Conservation (phyloP, 1,140 invertebrate genomes). For the Zaprionus ornatus region DNA sequence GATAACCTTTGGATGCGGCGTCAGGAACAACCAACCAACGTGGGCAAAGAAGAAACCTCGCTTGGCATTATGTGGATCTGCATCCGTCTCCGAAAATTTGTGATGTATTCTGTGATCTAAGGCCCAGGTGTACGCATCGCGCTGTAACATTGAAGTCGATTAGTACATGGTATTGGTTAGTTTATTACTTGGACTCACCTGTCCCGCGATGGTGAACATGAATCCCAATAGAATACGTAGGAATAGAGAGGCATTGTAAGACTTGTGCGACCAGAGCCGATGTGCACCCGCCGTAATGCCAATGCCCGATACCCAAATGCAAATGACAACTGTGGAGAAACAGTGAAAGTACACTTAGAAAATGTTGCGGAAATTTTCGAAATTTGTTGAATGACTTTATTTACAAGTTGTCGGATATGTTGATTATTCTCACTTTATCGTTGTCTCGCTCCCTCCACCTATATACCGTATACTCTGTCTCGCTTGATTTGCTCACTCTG, state of each 20-base stretch:
- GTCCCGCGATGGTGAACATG: constrained; percentile 89
- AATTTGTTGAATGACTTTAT: constrained; percentile 16
- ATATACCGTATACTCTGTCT: background rate
- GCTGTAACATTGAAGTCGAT: constrained; percentile 77
- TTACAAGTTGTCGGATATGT: no score
- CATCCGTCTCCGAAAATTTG: constrained; percentile 92
- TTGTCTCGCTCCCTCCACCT: background rate
- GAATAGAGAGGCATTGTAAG: constrained; percentile 92
- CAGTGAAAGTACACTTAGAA: background rate
- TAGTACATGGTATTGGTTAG: background rate
- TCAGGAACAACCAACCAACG: constrained; percentile 91
- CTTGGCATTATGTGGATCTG: constrained; percentile 92
- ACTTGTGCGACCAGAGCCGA: constrained; percentile 92
- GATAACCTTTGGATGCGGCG: constrained; percentile 91
- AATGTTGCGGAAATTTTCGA: constrained; percentile 18
- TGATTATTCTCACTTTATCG: background rate
- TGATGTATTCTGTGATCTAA: constrained; percentile 93
- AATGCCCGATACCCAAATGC: constrained; percentile 85
- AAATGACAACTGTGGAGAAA: constrained; percentile 86
- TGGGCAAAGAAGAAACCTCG: constrained; percentile 93
- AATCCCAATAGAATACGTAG: constrained; percentile 89
- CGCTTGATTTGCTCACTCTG: constrained; percentile 54
- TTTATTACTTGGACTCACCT: constrained; percentile 78
- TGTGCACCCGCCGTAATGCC: constrained; percentile 93
- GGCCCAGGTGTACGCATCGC: constrained; percentile 91